Conservation (phyloP, 2,888 invertebrate genomes). For the Cephus pulcher region DNA sequence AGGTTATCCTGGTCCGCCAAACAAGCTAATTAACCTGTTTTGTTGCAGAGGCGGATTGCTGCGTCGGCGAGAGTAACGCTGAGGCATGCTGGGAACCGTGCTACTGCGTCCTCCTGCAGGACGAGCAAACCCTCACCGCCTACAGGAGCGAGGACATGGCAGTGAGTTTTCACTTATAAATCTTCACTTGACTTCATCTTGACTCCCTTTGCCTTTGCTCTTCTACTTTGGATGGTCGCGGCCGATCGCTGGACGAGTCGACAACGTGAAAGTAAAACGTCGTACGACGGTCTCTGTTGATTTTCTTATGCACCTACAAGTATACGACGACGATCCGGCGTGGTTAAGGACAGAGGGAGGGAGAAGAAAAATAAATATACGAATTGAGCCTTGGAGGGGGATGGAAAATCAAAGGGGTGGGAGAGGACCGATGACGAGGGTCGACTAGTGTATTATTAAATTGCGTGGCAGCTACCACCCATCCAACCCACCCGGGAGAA, state of each 20-base stretch:
- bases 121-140: constrained; percentile 80
- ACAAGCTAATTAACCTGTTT: constrained; percentile 18
- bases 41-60: constrained; percentile 66
- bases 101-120: constrained; percentile 83
- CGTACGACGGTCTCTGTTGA: too few relatives aligned
- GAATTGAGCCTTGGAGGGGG: background rate
- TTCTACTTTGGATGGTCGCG: too few relatives aligned
- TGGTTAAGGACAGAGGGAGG: too few relatives aligned
- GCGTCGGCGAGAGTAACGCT: constrained; percentile 69
- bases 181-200: background rate
- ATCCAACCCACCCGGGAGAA: background rate
- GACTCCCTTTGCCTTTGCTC: background rate
- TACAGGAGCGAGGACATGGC: constrained; percentile 84
- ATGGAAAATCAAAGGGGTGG: background rate
- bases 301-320: background rate
- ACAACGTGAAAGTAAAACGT: too few relatives aligned
- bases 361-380: background rate
- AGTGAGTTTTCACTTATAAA: constrained; percentile 69
- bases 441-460: background rate
- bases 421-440: background rate
- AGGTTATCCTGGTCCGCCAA: background rate
- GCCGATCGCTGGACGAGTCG: too few relatives aligned
- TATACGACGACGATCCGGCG: background rate
- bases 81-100: constrained; percentile 81
- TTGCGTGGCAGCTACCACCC: background rate